phyloP scores from a whole-genome alignment of 2,113 vertebrate genomes.

The Brachionichthys hirsutus region DNA sequence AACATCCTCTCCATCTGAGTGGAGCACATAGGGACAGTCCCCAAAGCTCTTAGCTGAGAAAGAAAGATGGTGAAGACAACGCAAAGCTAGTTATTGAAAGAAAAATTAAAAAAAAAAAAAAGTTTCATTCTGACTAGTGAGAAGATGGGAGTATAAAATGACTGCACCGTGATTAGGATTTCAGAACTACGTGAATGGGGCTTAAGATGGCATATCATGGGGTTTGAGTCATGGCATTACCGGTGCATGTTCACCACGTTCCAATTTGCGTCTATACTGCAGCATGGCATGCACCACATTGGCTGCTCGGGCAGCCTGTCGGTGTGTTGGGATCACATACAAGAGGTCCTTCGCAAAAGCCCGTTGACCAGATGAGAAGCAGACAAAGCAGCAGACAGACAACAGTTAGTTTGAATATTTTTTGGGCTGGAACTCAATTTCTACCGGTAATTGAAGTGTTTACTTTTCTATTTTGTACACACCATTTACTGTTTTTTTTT shows the following conservation, averaged over 20 bases:
- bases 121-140: neutral
- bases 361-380: slow-evolving; percentile 5
- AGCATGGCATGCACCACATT: slow-evolving; percentile 87
- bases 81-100: neutral
- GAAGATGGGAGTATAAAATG: neutral
- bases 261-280: slow-evolving; percentile 88
- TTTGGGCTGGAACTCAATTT: no score
- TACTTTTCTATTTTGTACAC: no score
- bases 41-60: slow-evolving; percentile 84
- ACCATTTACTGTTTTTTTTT: neutral
- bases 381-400: neutral
- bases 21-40: slow-evolving; percentile 92
- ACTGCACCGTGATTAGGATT: neutral
- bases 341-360: slow-evolving; percentile 79
- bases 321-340: slow-evolving; percentile 78
- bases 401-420: no score
- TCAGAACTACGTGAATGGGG: no score
- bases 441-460: no score
- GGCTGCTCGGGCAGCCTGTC: slow-evolving; percentile 86
- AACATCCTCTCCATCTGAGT: slow-evolving; percentile 94
- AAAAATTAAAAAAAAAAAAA: neutral
- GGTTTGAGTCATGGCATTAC: slow-evolving; percentile 55
- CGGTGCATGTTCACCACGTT: slow-evolving; percentile 87
- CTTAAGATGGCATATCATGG: neutral
- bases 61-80: neutral